These are phyloP conservation scores for Dendroctonus ponderosae DNA, from an alignment of 1,140 invertebrate species.

Conservation along the genomic window DNA sequence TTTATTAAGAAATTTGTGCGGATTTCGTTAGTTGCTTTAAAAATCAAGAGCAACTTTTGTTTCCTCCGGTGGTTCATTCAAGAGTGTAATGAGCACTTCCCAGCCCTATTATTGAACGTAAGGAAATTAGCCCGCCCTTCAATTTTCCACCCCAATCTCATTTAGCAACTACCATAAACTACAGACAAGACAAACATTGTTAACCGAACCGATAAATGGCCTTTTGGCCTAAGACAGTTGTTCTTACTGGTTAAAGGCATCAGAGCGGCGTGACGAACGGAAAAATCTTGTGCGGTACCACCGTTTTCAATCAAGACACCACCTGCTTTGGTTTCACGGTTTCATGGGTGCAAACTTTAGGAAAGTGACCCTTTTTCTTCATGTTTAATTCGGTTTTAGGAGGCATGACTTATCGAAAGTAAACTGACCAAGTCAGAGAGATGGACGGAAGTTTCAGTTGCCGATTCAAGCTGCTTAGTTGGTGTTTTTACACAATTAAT, in stretches of 20 bases:
- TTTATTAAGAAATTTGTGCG: no score
- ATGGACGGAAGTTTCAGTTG: no score
- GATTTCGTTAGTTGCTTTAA: no score
- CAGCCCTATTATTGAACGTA: no score
- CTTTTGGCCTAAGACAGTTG: background rate
- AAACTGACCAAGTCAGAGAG: background rate
- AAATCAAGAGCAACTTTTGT: no score
- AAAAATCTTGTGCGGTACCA: constrained; percentile 29
- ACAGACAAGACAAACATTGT: background rate
- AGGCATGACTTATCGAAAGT: background rate
- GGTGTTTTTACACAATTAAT: no score
- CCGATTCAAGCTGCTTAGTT: no score
- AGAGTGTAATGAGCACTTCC: no score
- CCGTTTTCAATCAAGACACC: constrained; percentile 20
- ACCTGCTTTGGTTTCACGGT: constrained; percentile 27
- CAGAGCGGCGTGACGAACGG: constrained; percentile 17
- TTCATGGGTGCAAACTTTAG: constrained; percentile 20
- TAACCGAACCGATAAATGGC: background rate
- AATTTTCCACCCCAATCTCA: no score
- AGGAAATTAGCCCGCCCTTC: no score
- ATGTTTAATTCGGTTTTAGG: background rate
- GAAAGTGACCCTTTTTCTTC: background rate
- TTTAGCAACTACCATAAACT: no score
- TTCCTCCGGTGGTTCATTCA: no score
- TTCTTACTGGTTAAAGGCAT: constrained; percentile 9